phyloP scores from a whole-genome alignment of 2,113 vertebrate species.

The Sarotherodon lohbergeri region DNA sequence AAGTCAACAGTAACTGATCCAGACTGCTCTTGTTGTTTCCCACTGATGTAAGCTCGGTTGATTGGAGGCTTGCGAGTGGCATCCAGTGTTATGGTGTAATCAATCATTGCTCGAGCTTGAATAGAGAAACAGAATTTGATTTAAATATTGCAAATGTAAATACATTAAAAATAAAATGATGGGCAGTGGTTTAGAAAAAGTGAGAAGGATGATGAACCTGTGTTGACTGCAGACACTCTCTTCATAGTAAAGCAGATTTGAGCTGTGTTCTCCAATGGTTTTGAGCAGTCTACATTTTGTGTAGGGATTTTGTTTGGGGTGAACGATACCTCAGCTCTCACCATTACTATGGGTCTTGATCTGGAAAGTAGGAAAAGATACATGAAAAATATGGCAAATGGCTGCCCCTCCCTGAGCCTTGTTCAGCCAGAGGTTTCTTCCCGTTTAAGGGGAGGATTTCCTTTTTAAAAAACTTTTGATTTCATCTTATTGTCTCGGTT shows the following conservation, averaged over 20 bases:
- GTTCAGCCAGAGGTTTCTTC: no score
- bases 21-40: neutral
- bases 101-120: neutral
- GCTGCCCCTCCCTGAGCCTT: no score
- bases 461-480: no score
- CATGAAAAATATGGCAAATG: no score
- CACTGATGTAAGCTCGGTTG: neutral
- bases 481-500: no score
- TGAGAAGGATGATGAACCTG: no score
- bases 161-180: neutral
- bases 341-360: no score
- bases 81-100: neutral
- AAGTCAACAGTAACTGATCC: neutral
- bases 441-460: no score
- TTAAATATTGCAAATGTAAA: fast-evolving
- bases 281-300: neutral
- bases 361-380: no score
- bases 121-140: neutral
- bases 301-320: slow-evolving; percentile 34
- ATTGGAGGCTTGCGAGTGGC: neutral
- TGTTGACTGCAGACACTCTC: neutral
- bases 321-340: slow-evolving; percentile 29
- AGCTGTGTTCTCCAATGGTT: neutral
- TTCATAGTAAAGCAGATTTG: neutral
- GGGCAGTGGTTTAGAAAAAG: neutral